Percentiles rank a stretch among this genome's conserved stretches.
These are phyloP conservation scores for Flabesymbios commensalis DNA, from an alignment of 2,888 invertebrate genomes.

Conservation along the genomic window DNA sequence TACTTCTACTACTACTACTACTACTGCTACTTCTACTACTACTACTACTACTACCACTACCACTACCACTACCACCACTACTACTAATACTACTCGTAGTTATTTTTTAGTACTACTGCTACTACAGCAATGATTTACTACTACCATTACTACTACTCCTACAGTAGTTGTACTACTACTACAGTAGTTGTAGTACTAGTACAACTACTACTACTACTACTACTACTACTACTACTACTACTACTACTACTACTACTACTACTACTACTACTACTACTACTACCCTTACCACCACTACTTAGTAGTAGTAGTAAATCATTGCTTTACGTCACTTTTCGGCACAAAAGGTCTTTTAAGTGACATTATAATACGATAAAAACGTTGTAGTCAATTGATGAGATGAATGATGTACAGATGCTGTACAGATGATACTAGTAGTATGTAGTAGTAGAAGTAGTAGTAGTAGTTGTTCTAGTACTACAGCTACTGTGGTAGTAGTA, in stretches of 20 bases:
- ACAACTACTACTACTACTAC: not conserved
- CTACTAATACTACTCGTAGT: too few relatives aligned
- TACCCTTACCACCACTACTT: too few relatives aligned
- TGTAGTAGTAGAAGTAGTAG: not conserved
- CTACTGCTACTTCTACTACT: too few relatives aligned
- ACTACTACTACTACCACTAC: too few relatives aligned
- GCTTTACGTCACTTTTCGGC: too few relatives aligned
- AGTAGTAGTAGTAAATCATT: too few relatives aligned
- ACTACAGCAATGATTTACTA: not conserved
- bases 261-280: constrained; percentile 18
- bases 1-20: too few relatives aligned
- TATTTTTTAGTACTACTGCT: too few relatives aligned
- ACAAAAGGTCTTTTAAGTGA: too few relatives aligned
- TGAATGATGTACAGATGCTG: too few relatives aligned
- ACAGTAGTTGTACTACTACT: not conserved
- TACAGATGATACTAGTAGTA: not conserved
- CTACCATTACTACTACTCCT: not conserved
- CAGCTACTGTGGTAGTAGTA: not conserved
- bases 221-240: constrained; percentile 9
- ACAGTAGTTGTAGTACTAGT: not conserved
- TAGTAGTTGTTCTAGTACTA: not conserved
- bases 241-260: constrained; percentile 18
- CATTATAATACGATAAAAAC: too few relatives aligned
- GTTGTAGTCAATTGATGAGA: too few relatives aligned
- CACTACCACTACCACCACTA: constrained; percentile 1